phyloP scores from a whole-genome alignment of 2,888 invertebrate species.

The Phalera bucephala region DNA sequence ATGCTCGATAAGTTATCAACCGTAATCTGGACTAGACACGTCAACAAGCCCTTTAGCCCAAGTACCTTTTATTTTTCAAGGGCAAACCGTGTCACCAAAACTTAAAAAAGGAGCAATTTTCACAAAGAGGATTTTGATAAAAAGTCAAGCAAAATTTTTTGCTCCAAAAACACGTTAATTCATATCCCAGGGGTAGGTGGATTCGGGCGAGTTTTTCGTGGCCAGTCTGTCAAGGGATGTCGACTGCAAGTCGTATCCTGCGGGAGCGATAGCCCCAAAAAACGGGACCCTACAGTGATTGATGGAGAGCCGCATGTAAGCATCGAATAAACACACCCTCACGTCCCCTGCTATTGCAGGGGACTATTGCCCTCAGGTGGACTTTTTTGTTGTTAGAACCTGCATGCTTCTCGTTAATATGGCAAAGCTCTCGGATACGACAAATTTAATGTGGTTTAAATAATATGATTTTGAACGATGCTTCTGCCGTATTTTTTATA shows the following conservation, averaged over 20 bases:
- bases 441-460: background rate
- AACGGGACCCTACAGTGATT: conserved; percentile 68
- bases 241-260: conserved; percentile 51
- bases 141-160: conserved; percentile 7
- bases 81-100: too few relatives aligned
- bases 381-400: conserved; percentile 49
- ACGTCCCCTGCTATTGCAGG: conserved; percentile 55
- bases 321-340: conserved; percentile 67
- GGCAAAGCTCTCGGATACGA: background rate
- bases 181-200: conserved; percentile 40
- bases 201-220: conserved; percentile 39
- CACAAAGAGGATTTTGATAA: conserved; percentile 3
- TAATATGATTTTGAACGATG: too few relatives aligned
- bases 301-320: conserved; percentile 66
- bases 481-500: too few relatives aligned
- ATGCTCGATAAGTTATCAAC: background rate
- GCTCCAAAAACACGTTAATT: conserved; percentile 43
- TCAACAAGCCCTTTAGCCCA: conserved; percentile 10
- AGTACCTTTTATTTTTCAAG: conserved; percentile 9
- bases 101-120: conserved; percentile 1
- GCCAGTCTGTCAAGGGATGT: conserved; percentile 46
- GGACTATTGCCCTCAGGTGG: conserved; percentile 67
- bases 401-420: conserved; percentile 4
- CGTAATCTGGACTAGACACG: background rate
- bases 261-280: conserved; percentile 67